These are phyloP conservation scores for Amphimedon queenslandica DNA, from an alignment of 37 sponge, comb jelly and placozoan species.

Conservation along the genomic window DNA sequence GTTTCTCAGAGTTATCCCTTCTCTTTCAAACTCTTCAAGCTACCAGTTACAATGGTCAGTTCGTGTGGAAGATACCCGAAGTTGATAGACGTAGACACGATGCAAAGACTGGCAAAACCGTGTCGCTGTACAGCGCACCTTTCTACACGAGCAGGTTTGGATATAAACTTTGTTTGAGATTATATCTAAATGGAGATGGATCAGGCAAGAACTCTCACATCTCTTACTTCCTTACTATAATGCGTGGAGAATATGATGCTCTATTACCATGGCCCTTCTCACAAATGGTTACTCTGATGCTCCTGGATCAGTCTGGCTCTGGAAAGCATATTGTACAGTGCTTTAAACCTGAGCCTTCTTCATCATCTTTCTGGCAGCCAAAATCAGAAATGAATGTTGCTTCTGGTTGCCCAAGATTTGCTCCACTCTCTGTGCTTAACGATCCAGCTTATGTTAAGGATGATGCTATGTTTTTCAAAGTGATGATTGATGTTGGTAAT, in stretches of 20 bases:
- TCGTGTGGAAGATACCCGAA: conserved; percentile 84
- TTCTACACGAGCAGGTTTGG: conserved; percentile 81
- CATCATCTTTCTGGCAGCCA: conserved; percentile 65
- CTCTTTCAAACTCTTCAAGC: conserved; percentile 71
- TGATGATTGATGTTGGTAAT: conserved; percentile 22
- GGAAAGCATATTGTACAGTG: conserved; percentile 50
- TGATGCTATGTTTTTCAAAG: conserved; percentile 77
- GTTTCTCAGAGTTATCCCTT: conserved; percentile 49
- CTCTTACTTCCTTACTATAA: conserved; percentile 79
- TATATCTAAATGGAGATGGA: conserved; percentile 88
- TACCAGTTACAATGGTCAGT: conserved; percentile 62
- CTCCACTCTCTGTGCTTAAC: conserved; percentile 51
- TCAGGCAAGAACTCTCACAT: conserved; percentile 63
- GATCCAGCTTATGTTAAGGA: conserved; percentile 44
- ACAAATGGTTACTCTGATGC: conserved; percentile 60
- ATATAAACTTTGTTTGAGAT: conserved; percentile 76
- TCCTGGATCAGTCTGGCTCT: conserved; percentile 56
- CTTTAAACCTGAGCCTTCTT: conserved; percentile 63
- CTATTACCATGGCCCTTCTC: conserved; percentile 81
- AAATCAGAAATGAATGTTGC: conserved; percentile 78
- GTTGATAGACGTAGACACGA: conserved; percentile 58
- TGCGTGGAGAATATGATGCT: conserved; percentile 86
- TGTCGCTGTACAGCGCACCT: conserved; percentile 83
- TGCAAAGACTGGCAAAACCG: conserved; percentile 55
- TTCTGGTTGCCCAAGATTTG: conserved; percentile 84